Base-by-base conservation (phyloP, 37 sponge, comb jelly and placozoan species). In the Beroe ovata region DNA sequence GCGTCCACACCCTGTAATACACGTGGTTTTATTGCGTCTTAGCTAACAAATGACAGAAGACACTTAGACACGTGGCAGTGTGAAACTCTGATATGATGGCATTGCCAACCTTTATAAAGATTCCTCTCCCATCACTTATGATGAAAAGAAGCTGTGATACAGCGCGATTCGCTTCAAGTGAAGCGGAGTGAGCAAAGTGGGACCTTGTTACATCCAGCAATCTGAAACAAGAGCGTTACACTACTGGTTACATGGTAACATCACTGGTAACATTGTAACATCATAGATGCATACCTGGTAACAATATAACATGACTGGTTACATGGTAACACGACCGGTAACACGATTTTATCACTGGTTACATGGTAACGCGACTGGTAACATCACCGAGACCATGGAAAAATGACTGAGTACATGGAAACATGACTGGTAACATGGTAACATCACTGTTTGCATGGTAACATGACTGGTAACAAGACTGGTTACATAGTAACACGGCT, bases 121-220 rank as follows among this genome's bases (percentile, higher is more conserved):
- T 60, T 11, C 99, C 99, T 66, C 99, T 92, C 8, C 99, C 99
- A 93, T 97, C 99, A 34, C 96, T 95, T 28, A 97, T 66, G 4
- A 97, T 90, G 16, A 97, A 60, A 90, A 97, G 59, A 35, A 97
- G 89, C 25, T 77, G 84, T n/a, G 84, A 77, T 1, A 42, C 54
- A 41, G 54, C 47, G 23, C 25, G 42, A 28, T 42, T 42, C 23
- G 54, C 16, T 23, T 42, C 29, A 1, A 39, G 26, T 3, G 54
- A 42, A 20, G 84, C 54, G 29, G 69, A 33, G n/a, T 77, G 54
- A 21, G 54, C 54, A 54, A 77, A 77, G 84, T 77, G 84, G 47
- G 38, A 8, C 22, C 84, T 1, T 4, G 84, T 77, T 22, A 77
- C 25, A 21, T 16, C 42, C 54, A 77, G 21, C 54, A 77, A 42